phyloP scores from a whole-genome alignment of 2,797 vertebrate species.

The Megalops cyprinoides region DNA sequence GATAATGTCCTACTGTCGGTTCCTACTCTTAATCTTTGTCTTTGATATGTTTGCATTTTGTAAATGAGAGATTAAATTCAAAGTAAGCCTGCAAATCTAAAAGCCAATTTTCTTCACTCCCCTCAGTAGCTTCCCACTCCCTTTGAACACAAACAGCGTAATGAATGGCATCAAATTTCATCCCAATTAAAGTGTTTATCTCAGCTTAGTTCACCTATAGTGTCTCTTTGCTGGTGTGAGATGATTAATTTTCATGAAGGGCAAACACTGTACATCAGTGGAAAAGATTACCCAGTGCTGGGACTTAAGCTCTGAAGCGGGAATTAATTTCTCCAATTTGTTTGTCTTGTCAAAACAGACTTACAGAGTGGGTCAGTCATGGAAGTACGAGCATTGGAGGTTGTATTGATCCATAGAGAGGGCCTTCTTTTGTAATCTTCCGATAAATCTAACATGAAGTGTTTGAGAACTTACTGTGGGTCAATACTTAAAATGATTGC shows the following conservation, averaged over 20 bases:
- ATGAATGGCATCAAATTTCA: conserved; percentile 70
- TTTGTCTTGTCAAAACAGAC: conserved; percentile 53
- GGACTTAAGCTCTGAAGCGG: conserved; percentile 67
- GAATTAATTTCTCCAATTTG: conserved; percentile 67
- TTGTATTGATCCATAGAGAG: not conserved
- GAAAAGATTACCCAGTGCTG: conserved; percentile 62
- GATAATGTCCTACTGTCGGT: not conserved
- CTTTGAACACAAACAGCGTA: conserved; percentile 73
- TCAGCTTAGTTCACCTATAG: conserved; percentile 72
- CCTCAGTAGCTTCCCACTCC: conserved; percentile 57
- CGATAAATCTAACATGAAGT: not conserved
- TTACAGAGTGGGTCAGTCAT: conserved; percentile 10
- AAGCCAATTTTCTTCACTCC: conserved; percentile 69
- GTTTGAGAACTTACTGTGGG: not conserved
- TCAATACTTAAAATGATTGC: not conserved
- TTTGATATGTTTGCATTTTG: conserved; percentile 55
- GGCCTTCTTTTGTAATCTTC: not conserved
- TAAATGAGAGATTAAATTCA: conserved; percentile 51
- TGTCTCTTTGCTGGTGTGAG: conserved; percentile 54
- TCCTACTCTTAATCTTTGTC: conserved; percentile 32
- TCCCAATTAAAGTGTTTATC: conserved; percentile 77
- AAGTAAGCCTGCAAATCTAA: conserved; percentile 56
- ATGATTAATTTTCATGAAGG: conserved; percentile 74
- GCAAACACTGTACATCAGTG: conserved; percentile 68
- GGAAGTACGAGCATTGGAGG: not conserved